These are phyloP conservation scores for Semaprochilodus insignis DNA, from an alignment of 2,797 vertebrate species.

Conservation along the genomic window DNA sequence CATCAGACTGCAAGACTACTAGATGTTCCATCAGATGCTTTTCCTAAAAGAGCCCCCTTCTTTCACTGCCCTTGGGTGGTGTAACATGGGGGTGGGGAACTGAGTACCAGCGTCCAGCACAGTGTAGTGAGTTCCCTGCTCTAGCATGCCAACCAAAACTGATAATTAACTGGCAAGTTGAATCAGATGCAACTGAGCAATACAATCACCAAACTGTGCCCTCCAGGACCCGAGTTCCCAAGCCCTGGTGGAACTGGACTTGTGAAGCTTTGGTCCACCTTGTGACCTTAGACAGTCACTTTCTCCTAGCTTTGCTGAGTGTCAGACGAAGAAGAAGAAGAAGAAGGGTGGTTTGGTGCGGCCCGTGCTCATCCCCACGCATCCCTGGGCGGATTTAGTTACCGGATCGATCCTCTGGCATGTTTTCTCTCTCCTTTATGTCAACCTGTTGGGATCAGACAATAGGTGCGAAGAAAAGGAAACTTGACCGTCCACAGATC, in stretches of 20 bases:
- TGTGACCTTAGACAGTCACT: neutral
- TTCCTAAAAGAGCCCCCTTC: too few relatives aligned
- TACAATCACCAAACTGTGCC: too few relatives aligned
- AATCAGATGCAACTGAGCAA: too few relatives aligned
- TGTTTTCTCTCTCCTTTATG: constrained; percentile 40
- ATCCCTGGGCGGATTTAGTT: constrained; percentile 47
- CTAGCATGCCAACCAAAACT: too few relatives aligned
- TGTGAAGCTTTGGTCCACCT: neutral
- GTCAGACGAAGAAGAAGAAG: neutral
- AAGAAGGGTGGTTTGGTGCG: neutral
- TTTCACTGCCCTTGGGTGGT: too few relatives aligned
- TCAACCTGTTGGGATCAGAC: constrained; percentile 21
- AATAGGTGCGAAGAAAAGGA: constrained; percentile 50
- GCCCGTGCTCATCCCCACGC: neutral
- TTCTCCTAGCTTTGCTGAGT: neutral
- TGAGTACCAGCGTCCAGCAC: too few relatives aligned
- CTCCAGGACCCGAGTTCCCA: too few relatives aligned
- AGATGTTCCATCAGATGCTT: too few relatives aligned
- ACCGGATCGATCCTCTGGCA: constrained; percentile 47
- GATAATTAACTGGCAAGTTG: too few relatives aligned
- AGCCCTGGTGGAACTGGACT: neutral
- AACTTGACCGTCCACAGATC: constrained; percentile 51
- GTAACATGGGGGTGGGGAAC: too few relatives aligned
- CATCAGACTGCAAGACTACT: too few relatives aligned
- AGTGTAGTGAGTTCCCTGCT: too few relatives aligned